Percentiles rank a stretch among this genome's conserved stretches.
These are phyloP conservation scores for Lutjanus erythropterus DNA, from an alignment of 2,113 vertebrate species.

Conservation along the genomic window DNA sequence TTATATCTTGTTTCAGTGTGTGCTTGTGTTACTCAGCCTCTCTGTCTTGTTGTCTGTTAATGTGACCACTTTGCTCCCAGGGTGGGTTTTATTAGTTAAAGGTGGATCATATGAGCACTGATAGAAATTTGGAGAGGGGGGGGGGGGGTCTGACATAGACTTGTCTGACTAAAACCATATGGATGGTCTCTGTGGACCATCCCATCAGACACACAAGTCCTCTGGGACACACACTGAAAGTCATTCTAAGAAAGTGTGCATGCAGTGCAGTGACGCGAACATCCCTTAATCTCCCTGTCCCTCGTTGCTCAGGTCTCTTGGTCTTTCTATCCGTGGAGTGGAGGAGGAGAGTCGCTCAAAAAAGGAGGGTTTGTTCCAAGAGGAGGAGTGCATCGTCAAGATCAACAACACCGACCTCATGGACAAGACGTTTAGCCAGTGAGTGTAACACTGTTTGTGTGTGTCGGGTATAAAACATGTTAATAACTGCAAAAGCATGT, in stretches of 20 bases:
- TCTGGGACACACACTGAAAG: conserved; percentile 1
- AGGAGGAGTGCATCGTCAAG: conserved; percentile 95
- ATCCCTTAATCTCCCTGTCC: background rate
- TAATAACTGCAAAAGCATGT: background rate
- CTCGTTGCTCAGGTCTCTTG: conserved; percentile 86
- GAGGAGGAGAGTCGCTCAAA: conserved; percentile 94
- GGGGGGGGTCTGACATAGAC: background rate
- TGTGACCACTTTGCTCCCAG: background rate
- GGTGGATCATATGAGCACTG: background rate
- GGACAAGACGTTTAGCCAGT: conserved; percentile 96
- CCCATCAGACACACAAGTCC: background rate
- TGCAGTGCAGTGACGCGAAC: background rate
- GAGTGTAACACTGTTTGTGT: conserved; percentile 74
- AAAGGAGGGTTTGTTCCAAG: conserved; percentile 90
- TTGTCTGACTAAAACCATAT: conserved; percentile 19
- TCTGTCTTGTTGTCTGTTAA: background rate
- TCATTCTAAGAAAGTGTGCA: background rate
- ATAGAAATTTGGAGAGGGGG: background rate
- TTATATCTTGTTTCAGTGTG: background rate
- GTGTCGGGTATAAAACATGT: background rate
- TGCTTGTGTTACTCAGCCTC: background rate
- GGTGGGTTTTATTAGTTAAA: background rate
- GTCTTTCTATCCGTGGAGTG: conserved; percentile 92
- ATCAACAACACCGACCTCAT: conserved; percentile 92
- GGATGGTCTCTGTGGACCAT: background rate